Evolutionary conservation across 2,797 vertebrate species (phyloP).

Genomic region (Fistularia commersonii): DNA sequence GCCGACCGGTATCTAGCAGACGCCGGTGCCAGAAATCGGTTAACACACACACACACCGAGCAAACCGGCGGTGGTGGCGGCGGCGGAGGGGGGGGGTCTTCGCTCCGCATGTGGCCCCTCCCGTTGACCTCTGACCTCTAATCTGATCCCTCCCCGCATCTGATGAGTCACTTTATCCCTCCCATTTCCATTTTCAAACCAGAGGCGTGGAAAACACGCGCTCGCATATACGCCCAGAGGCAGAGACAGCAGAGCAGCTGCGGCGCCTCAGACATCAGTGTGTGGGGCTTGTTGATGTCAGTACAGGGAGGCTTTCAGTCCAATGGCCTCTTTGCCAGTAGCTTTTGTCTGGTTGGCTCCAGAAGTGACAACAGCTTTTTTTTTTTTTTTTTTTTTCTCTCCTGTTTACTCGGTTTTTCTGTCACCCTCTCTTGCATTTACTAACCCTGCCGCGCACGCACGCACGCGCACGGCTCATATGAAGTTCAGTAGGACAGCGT

Average conservation of each 20-base stretch:
- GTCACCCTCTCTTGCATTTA: slow-evolving; percentile 14
- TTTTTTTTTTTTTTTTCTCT: not conserved
- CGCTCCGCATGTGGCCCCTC: not conserved
- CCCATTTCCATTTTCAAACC: slow-evolving; percentile 16
- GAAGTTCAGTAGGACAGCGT: slow-evolving; percentile 67
- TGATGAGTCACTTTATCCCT: slow-evolving; percentile 40
- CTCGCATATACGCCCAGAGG: slow-evolving; percentile 14
- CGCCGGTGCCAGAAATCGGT: not conserved
- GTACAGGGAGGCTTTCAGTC: slow-evolving; percentile 48
- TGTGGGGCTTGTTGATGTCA: slow-evolving; percentile 60
- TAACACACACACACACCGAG: slow-evolving; percentile 2
- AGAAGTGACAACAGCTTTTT: not conserved
- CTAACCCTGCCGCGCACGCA: slow-evolving; percentile 21
- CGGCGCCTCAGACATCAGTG: slow-evolving; percentile 52
- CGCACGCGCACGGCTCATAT: slow-evolving; percentile 22
- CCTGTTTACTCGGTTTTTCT: slow-evolving; percentile 4
- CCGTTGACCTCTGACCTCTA: slow-evolving; percentile 40
- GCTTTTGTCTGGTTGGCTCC: slow-evolving; percentile 29
- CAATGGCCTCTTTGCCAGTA: slow-evolving; percentile 27
- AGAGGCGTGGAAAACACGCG: slow-evolving; percentile 4
- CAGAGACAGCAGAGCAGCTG: slow-evolving; percentile 51
- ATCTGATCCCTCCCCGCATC: slow-evolving; percentile 24
- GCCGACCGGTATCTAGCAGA: not conserved
- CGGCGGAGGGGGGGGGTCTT: not conserved
- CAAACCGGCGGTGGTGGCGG: slow-evolving; percentile 8